These are phyloP conservation scores for Ranitomeya variabilis DNA, from an alignment of 2,113 vertebrate species.

Conservation along the genomic window DNA sequence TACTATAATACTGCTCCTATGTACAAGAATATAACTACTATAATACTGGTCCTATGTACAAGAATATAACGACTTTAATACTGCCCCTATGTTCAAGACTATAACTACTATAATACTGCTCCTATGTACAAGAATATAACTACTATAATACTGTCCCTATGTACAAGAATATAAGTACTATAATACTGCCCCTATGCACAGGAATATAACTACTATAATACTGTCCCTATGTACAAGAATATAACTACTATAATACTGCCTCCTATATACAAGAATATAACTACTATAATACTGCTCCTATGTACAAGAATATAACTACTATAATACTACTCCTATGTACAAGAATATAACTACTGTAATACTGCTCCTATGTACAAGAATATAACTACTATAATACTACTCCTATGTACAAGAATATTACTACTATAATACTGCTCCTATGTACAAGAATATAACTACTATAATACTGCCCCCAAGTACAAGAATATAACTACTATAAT, in stretches of 20 bases:
- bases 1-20: no score
- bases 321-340: not conserved
- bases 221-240: not conserved
- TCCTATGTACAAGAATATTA: not conserved
- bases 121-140: not conserved
- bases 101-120: not conserved
- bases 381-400: not conserved
- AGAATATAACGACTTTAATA: no score
- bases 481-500: not conserved
- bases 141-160: not conserved
- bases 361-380: not conserved
- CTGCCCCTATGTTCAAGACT: not conserved
- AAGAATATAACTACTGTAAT: not conserved
- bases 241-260: not conserved
- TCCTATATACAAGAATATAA: not conserved
- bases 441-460: not conserved
- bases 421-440: not conserved
- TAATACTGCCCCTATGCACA: not conserved
- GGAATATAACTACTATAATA: not conserved
- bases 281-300: not conserved
- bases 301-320: not conserved
- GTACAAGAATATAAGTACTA: not conserved
- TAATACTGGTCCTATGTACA: no score
- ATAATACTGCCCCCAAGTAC: not conserved
- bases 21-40: no score